These are phyloP conservation scores for Philantomba maxwellii DNA, from an alignment of 2,113 vertebrate genomes.

Conservation along the genomic window DNA sequence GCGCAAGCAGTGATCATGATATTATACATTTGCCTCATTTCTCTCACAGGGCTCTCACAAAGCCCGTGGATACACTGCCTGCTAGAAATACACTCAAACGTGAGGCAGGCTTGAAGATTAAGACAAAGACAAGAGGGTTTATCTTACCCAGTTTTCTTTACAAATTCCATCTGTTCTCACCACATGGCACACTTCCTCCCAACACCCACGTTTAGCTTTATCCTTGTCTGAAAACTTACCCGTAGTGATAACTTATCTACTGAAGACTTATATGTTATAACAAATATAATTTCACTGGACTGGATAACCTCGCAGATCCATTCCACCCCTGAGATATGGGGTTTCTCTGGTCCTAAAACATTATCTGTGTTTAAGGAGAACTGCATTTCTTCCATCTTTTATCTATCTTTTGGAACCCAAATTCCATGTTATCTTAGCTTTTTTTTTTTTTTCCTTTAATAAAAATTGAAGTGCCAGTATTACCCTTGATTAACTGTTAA, in stretches of 20 bases:
- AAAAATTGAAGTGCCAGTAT: neutral
- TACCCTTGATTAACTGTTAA: neutral
- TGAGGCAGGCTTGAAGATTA: neutral
- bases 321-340: neutral
- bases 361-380: conserved; percentile 38
- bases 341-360: neutral
- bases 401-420: conserved; percentile 16
- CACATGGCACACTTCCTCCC: neutral
- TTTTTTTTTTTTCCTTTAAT: neutral
- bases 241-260: neutral
- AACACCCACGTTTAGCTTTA: neutral
- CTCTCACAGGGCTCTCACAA: neutral
- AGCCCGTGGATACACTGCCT: neutral
- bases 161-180: neutral
- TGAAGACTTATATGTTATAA: neutral
- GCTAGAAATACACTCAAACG: neutral
- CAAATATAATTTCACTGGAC: conserved; percentile 19
- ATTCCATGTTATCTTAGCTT: conserved; percentile 2
- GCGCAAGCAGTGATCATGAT: neutral
- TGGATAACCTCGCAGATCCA: conserved; percentile 9
- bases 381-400: neutral
- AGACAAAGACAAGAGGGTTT: neutral
- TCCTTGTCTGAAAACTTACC: neutral
- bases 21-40: neutral
- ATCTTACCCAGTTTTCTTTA: neutral